Evolutionary conservation across 64 coral and sea anemone species (phyloP).

Genomic region (Stichodactyla helianthus): DNA sequence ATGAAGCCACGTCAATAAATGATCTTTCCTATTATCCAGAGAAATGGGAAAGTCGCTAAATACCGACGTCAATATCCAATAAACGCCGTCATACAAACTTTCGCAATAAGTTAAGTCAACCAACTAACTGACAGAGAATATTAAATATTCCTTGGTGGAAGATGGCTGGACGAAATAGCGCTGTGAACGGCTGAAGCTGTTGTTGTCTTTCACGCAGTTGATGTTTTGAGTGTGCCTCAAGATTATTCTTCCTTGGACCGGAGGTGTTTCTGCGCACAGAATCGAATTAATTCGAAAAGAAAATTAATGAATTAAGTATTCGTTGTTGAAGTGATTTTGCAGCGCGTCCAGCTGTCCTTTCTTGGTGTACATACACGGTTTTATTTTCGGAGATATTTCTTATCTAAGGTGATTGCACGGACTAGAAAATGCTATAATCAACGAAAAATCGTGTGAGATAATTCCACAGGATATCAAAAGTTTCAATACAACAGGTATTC

Average conservation of each 20-base stretch:
- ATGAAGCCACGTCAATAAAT: not conserved
- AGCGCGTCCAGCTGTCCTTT: not conserved
- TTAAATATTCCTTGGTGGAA: not conserved
- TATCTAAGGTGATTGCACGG: not conserved
- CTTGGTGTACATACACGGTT: not conserved
- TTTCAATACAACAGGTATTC: conserved; percentile 5
- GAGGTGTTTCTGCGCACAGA: not conserved
- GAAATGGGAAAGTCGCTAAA: not conserved
- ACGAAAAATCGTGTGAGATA: not conserved
- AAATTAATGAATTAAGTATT: conserved; percentile 10
- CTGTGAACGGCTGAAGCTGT: not conserved
- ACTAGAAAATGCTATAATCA: not conserved
- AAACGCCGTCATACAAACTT: not conserved
- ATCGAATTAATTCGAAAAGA: not conserved
- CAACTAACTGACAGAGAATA: not conserved
- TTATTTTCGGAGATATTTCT: not conserved
- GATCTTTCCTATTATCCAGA: not conserved
- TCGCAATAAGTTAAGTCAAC: not conserved
- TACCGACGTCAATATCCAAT: not conserved
- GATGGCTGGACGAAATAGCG: not conserved
- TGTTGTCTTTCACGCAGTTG: not conserved
- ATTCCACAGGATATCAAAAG: not conserved
- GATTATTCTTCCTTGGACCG: not conserved
- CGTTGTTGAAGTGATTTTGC: not conserved
- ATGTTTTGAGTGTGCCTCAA: not conserved